A percentile compares a stretch with the other conserved stretches of the same genome.
Conservation (phyloP, 2,888 invertebrate genomes). For the Ennomos quercinarius region DNA sequence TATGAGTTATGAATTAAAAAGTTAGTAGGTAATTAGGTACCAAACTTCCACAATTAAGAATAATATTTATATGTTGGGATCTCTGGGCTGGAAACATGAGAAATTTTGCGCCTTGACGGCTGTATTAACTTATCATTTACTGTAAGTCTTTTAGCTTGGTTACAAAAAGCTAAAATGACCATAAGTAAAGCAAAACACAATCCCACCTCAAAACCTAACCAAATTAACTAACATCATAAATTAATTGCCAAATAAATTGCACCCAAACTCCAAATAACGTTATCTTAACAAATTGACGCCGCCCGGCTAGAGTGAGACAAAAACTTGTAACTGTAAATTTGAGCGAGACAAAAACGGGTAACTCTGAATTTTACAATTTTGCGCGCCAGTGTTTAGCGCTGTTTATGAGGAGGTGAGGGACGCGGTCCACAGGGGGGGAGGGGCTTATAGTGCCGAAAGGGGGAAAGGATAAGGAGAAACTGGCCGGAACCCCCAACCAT, state of each 20-base stretch:
- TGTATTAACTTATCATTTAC: too few species aligned
- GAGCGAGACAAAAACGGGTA: conserved; percentile 65
- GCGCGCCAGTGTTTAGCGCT: conserved; percentile 75
- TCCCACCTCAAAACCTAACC: neutral
- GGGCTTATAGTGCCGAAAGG: conserved; percentile 72
- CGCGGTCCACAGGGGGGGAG: conserved; percentile 45
- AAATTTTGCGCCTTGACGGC: too few species aligned
- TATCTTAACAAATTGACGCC: conserved; percentile 80
- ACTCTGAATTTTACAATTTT: conserved; percentile 79
- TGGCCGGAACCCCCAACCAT: conserved; percentile 66
- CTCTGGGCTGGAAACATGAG: too few species aligned
- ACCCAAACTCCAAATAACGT: conserved; percentile 59
- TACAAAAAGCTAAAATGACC: too few species aligned
- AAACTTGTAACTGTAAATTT: conserved; percentile 67
- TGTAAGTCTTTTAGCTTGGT: too few species aligned
- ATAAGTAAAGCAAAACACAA: conserved; percentile 1
- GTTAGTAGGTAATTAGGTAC: too few species aligned
- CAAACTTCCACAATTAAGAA: too few species aligned
- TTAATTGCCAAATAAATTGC: conserved; percentile 67
- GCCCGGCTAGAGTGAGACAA: conserved; percentile 63
- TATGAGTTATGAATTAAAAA: too few species aligned
- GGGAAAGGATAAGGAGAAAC: conserved; percentile 76
- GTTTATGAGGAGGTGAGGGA: conserved; percentile 69
- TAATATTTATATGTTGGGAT: too few species aligned
- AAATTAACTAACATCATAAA: conserved; percentile 41